A percentile compares a stretch with the other conserved stretches of the same genome.
Evolutionary conservation across 1,140 invertebrate genomes (phyloP).

Genomic region (Bombus impatiens): DNA sequence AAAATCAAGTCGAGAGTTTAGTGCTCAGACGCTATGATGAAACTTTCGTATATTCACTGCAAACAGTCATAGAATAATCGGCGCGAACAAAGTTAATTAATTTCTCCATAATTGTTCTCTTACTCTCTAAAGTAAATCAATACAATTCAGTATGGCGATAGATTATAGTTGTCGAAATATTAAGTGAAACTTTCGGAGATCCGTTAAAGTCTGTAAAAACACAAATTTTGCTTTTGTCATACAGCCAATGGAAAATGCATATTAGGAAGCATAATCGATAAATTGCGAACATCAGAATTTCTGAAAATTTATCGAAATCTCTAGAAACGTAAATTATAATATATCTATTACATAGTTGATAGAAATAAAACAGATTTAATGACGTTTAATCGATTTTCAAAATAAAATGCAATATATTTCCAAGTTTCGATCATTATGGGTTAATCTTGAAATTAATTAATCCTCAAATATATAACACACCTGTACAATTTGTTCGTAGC

Average conservation of each 20-base stretch:
- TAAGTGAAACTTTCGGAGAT: neutral
- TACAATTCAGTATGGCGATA: neutral
- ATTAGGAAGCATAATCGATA: too few species aligned
- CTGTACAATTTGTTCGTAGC: neutral
- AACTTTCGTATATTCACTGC: neutral
- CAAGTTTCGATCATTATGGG: neutral
- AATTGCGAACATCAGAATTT: too few species aligned
- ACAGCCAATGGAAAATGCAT: too few species aligned
- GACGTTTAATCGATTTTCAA: too few species aligned
- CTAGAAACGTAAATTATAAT: too few species aligned
- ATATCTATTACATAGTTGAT: too few species aligned
- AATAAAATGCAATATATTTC: too few species aligned
- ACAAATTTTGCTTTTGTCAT: too few species aligned
- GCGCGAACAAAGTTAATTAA: neutral
- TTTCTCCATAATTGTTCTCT: neutral
- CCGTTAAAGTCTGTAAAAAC: too few species aligned
- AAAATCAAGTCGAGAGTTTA: conserved; percentile 1
- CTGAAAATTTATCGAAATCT: too few species aligned
- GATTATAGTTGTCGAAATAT: neutral
- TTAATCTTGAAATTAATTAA: neutral
- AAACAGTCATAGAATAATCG: neutral
- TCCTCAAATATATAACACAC: neutral
- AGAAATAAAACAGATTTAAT: too few species aligned
- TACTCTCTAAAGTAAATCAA: neutral
- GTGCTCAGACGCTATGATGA: too few species aligned